A percentile compares a stretch with the other conserved stretches of the same genome.
phyloP scores from a whole-genome alignment of 2,888 invertebrate genomes.

The Scaptomyza tumidula region DNA sequence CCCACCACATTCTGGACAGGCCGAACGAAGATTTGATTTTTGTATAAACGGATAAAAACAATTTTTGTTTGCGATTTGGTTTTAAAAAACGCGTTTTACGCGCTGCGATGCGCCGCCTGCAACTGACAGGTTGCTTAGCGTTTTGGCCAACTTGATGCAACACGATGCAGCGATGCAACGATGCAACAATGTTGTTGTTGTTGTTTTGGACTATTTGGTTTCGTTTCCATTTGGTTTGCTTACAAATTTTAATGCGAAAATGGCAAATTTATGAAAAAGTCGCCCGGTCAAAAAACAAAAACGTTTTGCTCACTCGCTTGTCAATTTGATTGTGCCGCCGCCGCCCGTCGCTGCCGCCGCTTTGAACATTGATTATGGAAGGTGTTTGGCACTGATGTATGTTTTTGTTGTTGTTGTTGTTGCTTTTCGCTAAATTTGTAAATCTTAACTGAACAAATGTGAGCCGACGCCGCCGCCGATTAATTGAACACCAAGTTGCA shows the following conservation, averaged over 20 bases:
- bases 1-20: slow-evolving; percentile 43
- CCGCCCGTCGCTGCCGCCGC: slow-evolving; percentile 32
- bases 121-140: slow-evolving; percentile 46
- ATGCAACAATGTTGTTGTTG: background rate
- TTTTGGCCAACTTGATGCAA: slow-evolving; percentile 28
- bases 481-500: slow-evolving; percentile 53
- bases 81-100: slow-evolving; percentile 63
- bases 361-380: slow-evolving; percentile 71
- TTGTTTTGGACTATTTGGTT: slow-evolving; percentile 25
- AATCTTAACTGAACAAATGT: slow-evolving; percentile 52
- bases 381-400: slow-evolving; percentile 71
- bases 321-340: slow-evolving; percentile 68
- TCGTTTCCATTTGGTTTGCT: slow-evolving; percentile 59
- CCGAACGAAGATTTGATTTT: too few species aligned
- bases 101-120: slow-evolving; percentile 70
- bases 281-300: slow-evolving; percentile 53
- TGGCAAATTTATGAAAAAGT: slow-evolving; percentile 82
- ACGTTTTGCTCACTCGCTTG: slow-evolving; percentile 73
- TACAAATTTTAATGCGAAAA: slow-evolving; percentile 82
- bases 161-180: too few species aligned
- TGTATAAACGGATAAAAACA: background rate
- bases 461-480: slow-evolving; percentile 38
- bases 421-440: slow-evolving; percentile 42
- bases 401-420: background rate
- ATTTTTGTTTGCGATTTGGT: slow-evolving; percentile 18